Evolutionary conservation across 2,113 vertebrate genomes (phyloP).

Genomic region (Urocolius indicus): DNA sequence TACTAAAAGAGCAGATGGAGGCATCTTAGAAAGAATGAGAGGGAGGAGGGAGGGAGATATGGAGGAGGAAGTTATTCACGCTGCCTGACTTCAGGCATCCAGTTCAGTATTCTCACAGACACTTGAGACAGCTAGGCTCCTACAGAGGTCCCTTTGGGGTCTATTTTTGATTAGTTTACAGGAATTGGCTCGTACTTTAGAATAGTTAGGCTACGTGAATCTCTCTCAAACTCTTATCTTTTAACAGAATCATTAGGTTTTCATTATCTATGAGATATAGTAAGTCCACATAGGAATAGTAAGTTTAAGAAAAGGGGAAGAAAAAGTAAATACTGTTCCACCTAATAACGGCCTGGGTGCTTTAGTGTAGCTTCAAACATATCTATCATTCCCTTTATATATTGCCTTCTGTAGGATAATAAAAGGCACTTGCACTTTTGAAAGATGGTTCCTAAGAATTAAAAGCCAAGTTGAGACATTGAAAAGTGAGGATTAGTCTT

Average conservation of each 20-base stretch:
- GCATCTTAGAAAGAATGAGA: background rate
- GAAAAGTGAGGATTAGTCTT: background rate
- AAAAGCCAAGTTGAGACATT: background rate
- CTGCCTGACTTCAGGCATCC: background rate
- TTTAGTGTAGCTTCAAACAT: background rate
- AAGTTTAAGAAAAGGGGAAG: background rate
- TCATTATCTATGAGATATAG: background rate
- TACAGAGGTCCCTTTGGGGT: background rate
- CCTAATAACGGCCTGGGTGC: background rate
- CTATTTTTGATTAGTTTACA: background rate
- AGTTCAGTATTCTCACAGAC: background rate
- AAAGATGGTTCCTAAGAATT: background rate
- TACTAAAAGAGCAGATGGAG: background rate
- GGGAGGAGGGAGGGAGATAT: background rate
- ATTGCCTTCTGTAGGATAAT: background rate
- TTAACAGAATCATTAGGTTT: background rate
- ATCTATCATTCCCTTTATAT: background rate
- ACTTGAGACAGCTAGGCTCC: background rate
- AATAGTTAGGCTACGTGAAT: background rate
- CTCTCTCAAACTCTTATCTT: background rate
- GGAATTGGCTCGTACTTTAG: background rate
- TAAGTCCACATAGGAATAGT: background rate
- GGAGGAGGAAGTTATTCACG: background rate
- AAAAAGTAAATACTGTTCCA: background rate
- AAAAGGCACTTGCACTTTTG: background rate